Base-by-base conservation (phyloP, 2,797 vertebrate genomes). In the Anguilla megastoma region DNA sequence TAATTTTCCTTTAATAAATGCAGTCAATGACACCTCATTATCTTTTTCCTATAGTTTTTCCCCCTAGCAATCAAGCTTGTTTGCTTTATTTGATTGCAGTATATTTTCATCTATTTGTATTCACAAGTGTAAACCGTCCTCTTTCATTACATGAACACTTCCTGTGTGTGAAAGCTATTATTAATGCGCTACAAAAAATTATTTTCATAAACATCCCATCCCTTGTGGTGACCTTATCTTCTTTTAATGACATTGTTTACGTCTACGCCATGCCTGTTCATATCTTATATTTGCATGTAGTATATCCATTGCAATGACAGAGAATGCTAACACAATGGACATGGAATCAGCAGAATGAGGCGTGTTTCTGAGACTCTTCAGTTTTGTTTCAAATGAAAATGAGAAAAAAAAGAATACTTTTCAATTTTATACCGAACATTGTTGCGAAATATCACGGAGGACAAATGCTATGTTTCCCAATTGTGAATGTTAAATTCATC, bases 401-500 rank as follows among this genome's bases (percentile, higher is more conserved):
- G 48, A 18, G 33, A 76, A 69, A 82, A 84, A 87, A 58, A 89
- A 76, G 6, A 84, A 84, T 82, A 82, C 71, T 82, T 86, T 86
- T 69, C 80, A 87, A 87, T 87, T 85, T 82, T 85, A 85, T 85
- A 85, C 41, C 60, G 56, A 87, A 60, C 88, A 91, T 92, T 94
- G 94, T 95, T 93, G 60, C 88, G 92, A 94, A 92, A 95, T 93
- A 95, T 94, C 94, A 94, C 92, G 93, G 90, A 94, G 95, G 93
- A 94, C 93, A 95, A 95, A 95, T 93, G 93, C 93, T 92, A 92
- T 93, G 9, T 94, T 94, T 95, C 94, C 79, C 94, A 88, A 93
- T 94, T 95, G 95, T 95, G 92, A 90, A 89, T 90, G 93, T 91
- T 94, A 94, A 95, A 95, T 92, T 92, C 89, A 92, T 95, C 91